Conservation (phyloP, 2,797 vertebrate genomes). For the Decapterus maruadsi region DNA sequence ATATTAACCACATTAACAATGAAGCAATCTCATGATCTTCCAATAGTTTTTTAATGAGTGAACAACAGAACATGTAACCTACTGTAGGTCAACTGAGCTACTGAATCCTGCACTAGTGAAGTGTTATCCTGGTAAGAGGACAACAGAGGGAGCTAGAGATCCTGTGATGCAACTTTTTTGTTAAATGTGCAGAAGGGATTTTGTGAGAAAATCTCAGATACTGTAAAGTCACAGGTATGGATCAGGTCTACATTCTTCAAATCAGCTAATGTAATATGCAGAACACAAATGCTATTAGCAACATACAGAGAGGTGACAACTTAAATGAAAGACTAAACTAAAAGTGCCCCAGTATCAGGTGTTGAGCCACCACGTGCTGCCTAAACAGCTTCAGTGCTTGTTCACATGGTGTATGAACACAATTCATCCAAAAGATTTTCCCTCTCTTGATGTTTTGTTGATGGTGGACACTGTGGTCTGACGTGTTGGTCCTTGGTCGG, state of each 20-base stretch:
- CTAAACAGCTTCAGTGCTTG: background rate
- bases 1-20: background rate
- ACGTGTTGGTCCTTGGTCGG: too few relatives aligned
- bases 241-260: background rate
- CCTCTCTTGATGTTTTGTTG: background rate
- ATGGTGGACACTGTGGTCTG: background rate
- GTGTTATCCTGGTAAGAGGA: constrained; percentile 15
- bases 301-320: too few relatives aligned
- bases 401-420: background rate
- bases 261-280: background rate
- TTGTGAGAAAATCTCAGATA: background rate
- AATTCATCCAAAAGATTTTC: background rate
- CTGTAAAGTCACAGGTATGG: background rate
- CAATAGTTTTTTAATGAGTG: background rate
- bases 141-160: constrained; percentile 60
- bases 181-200: background rate
- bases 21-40: background rate
- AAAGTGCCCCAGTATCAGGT: background rate
- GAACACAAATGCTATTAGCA: too few relatives aligned
- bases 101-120: background rate
- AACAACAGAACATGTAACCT: background rate
- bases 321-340: too few relatives aligned
- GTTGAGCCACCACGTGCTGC: background rate
- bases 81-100: background rate
- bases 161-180: background rate